Evolutionary conservation across 2,797 vertebrate species (phyloP).

Genomic region (Danio jaintianensis): DNA sequence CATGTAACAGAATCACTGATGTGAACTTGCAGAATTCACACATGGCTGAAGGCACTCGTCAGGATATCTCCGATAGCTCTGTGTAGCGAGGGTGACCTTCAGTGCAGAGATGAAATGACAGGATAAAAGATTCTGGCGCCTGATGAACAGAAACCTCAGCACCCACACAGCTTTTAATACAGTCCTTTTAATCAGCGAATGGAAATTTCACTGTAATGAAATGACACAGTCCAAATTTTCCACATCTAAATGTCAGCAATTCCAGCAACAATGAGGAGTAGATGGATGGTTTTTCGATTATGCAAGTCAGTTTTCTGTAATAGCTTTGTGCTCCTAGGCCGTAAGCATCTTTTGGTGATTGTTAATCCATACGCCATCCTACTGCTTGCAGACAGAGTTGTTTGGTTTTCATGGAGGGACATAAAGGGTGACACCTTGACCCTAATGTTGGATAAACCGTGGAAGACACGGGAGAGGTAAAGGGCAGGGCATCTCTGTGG

Average conservation of each 20-base stretch:
- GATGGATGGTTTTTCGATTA: constrained; percentile 49
- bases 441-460: constrained; percentile 52
- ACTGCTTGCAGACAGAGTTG: not conserved
- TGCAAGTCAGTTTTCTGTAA: constrained; percentile 41
- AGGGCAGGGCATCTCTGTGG: constrained; percentile 47
- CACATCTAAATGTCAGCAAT: constrained; percentile 78
- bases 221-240: constrained; percentile 65
- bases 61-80: constrained; percentile 72
- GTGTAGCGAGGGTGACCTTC: constrained; percentile 75
- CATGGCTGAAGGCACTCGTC: constrained; percentile 62
- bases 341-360: constrained; percentile 28
- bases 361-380: constrained; percentile 21
- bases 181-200: constrained; percentile 73
- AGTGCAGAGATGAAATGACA: constrained; percentile 58
- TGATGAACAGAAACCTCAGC: constrained; percentile 50
- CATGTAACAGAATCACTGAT: constrained; percentile 53
- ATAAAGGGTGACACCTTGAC: constrained; percentile 42
- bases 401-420: constrained; percentile 22
- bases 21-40: constrained; percentile 54
- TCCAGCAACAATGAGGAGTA: constrained; percentile 61
- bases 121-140: constrained; percentile 51
- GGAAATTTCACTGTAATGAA: constrained; percentile 70
- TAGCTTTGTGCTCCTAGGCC: constrained; percentile 11
- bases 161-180: constrained; percentile 64
- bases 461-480: constrained; percentile 39